Percentiles rank a stretch among this genome's conserved stretches.
Evolutionary conservation across 2,113 vertebrate species (phyloP).

Genomic region (Arenaria interpres): DNA sequence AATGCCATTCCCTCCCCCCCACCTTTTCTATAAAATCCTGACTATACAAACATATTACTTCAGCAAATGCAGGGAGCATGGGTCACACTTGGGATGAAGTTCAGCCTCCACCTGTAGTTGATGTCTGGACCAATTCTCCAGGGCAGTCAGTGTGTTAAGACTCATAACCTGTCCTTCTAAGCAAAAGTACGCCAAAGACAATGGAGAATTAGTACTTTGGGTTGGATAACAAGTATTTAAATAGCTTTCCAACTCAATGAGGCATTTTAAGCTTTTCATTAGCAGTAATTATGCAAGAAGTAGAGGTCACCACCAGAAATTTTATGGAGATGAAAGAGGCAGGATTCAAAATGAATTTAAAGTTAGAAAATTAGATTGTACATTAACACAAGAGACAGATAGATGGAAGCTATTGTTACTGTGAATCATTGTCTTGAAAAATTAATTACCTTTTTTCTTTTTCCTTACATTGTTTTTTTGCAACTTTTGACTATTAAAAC

Average conservation of each 20-base stretch:
- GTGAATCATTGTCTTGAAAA: neutral
- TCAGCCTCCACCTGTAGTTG: neutral
- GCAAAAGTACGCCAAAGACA: neutral
- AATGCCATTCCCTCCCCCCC: neutral
- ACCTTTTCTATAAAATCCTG: neutral
- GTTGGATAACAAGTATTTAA: neutral
- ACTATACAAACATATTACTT: neutral
- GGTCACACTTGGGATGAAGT: neutral
- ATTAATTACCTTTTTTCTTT: neutral
- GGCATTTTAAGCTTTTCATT: neutral
- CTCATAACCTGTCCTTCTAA: neutral
- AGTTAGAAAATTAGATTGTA: neutral
- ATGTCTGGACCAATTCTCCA: neutral
- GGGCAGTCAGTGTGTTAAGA: neutral
- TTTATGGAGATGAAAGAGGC: neutral
- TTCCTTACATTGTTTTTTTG: neutral
- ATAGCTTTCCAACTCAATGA: neutral
- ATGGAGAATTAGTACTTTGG: neutral
- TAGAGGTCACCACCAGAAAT: neutral
- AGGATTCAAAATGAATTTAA: neutral
- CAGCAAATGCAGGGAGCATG: neutral
- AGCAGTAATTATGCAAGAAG: neutral
- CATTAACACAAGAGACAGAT: neutral
- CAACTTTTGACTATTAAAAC: neutral
- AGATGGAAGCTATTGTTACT: neutral